These are phyloP conservation scores for Tribolium freemani DNA, from an alignment of 2,888 invertebrate species.

Conservation along the genomic window DNA sequence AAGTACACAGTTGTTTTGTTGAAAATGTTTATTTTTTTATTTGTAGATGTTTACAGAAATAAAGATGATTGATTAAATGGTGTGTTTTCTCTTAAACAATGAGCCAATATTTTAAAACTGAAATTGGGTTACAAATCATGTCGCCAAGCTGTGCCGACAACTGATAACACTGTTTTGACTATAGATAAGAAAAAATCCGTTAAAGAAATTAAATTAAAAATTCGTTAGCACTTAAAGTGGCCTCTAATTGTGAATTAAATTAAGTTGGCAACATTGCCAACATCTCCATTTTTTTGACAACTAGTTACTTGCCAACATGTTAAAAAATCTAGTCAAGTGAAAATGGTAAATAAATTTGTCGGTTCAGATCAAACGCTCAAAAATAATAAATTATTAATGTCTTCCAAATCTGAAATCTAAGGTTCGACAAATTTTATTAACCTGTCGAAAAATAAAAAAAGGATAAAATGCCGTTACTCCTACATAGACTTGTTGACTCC, in stretches of 20 bases:
- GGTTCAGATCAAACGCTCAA: neutral
- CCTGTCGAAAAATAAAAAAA: neutral
- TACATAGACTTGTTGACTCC: neutral
- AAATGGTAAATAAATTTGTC: neutral
- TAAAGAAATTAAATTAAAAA: neutral
- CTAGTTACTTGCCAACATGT: no score
- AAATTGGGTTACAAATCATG: neutral
- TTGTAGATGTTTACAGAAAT: conserved; percentile 16
- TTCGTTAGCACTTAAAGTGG: no score
- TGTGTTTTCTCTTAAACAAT: neutral
- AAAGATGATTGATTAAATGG: neutral
- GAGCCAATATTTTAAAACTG: neutral
- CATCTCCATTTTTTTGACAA: no score
- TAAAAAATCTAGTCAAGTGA: neutral
- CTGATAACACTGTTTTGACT: neutral
- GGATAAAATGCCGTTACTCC: neutral
- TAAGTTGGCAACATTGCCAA: no score
- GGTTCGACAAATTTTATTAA: neutral
- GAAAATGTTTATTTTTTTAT: conserved; percentile 33
- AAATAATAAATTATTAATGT: no score
- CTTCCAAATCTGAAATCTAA: neutral
- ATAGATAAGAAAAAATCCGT: neutral
- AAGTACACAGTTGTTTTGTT: conserved; percentile 21
- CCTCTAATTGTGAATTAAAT: no score
- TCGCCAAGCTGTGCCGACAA: neutral